Conservation (phyloP, 2,797 vertebrate species). For the Thripadectes ignobilis region DNA sequence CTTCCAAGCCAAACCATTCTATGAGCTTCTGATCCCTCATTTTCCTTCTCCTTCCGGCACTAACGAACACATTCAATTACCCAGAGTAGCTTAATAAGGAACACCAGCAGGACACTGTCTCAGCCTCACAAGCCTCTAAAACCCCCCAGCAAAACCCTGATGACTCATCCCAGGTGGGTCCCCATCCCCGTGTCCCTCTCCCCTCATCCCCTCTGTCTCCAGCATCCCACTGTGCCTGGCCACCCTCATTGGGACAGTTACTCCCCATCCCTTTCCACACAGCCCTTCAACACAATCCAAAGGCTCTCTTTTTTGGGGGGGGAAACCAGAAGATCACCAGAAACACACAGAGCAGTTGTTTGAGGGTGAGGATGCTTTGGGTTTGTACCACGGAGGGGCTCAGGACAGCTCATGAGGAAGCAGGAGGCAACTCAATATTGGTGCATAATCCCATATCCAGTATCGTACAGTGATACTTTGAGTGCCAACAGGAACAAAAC, state of each 20-base stretch:
- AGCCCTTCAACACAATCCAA: background rate
- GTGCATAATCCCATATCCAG: background rate
- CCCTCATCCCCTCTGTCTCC: background rate
- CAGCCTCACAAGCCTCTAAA: background rate
- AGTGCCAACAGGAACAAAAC: background rate
- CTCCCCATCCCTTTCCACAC: background rate
- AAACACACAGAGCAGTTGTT: accelerated
- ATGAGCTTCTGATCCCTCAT: background rate
- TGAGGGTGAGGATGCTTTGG: background rate
- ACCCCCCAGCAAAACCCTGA: background rate
- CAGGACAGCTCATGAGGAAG: background rate
- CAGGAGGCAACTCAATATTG: background rate
- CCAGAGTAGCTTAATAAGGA: background rate
- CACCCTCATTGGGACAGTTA: accelerated
- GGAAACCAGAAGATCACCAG: background rate
- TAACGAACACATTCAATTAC: background rate
- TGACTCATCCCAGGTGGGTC: background rate
- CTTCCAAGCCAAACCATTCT: background rate
- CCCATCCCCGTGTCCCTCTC: background rate
- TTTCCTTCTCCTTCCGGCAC: background rate
- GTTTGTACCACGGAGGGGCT: background rate
- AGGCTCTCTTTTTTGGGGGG: accelerated
- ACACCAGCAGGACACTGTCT: background rate
- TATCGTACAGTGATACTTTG: background rate
- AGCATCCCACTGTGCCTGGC: background rate